Evolutionary conservation across 2,888 invertebrate species (phyloP).

Genomic region (Amorpha juglandis): DNA sequence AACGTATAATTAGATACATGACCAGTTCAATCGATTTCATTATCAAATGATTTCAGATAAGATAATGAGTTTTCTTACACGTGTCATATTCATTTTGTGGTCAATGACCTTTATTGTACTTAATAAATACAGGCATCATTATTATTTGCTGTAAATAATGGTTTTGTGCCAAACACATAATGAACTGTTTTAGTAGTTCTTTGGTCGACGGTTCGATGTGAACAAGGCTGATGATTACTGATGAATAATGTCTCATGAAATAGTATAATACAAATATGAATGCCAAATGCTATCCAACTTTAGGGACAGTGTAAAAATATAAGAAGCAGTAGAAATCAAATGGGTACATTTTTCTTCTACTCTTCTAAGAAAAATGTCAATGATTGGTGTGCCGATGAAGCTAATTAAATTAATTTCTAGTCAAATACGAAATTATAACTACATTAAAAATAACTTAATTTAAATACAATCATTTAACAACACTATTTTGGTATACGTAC

Average conservation of each 20-base stretch:
- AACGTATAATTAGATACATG: not conserved
- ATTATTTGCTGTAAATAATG: not conserved
- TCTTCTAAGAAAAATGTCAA: not conserved
- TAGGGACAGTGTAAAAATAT: too few relatives aligned
- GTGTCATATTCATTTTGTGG: not conserved
- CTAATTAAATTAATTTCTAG: not conserved
- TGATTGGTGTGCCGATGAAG: not conserved
- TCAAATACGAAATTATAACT: slow-evolving; percentile 3
- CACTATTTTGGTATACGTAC: slow-evolving; percentile 50
- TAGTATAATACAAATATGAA: too few relatives aligned
- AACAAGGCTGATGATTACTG: too few relatives aligned
- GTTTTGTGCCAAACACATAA: too few relatives aligned
- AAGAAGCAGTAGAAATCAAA: not conserved
- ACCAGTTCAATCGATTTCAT: not conserved
- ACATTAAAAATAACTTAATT: slow-evolving; percentile 30
- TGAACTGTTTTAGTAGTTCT: too few relatives aligned
- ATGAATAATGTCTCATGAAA: too few relatives aligned
- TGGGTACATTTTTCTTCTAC: not conserved
- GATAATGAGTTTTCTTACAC: not conserved
- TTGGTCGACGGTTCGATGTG: too few relatives aligned
- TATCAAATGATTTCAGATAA: slow-evolving; percentile 13
- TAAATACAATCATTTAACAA: slow-evolving; percentile 47
- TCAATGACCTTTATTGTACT: not conserved
- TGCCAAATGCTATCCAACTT: too few relatives aligned
- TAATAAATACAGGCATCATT: too few relatives aligned